Evolutionary conservation across 2,797 vertebrate species (phyloP), one percentile per base, ranked within the genome.

Genomic region (Scolopax bukidnonensis): DNA sequence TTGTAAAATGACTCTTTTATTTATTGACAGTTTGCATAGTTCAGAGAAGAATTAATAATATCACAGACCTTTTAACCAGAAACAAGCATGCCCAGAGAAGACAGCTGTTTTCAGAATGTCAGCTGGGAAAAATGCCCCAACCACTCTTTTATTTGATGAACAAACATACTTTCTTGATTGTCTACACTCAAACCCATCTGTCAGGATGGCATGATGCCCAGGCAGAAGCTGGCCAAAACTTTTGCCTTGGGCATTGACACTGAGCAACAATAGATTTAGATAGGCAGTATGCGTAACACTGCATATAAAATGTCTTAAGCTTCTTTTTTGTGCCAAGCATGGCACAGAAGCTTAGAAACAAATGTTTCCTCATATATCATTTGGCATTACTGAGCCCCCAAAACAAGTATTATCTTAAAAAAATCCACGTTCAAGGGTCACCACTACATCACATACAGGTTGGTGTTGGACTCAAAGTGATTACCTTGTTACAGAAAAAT

Each of bases 171-270:
- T 97, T 97, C 94, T 93, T 97, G 95, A 97, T 97, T 97, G 96
- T 97, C 97, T 95, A 87, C 78, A 84, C 96, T 96, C 89, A 61
- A 70, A 93, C 68, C 97, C 98, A 98, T 98, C 98, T 98, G 98
- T 97, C 94, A 80, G 61, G 43, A 93, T 96, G 96, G 97, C 97
- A 69, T 8, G 51, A 80, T 93, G 97, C 98, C 97, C 97, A 96
- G 63, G 54, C 89, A 95, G 81, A 92, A 85, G 89, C 89, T 90
- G 86, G 96, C 96, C 97, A 96, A 96, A 97, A 74, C 90, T 96
- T 97, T 97, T 94, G 93, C 96, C 92, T 56, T 57, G 96, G 97
- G 97, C 97, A 97, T 96, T 97, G 87, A 93, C 88, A 87, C 43
- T 80, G 84, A 96, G 69, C 67, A 95, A 96, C 93, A 97, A 97